These are phyloP conservation scores for Psittacula derbiana DNA, from an alignment of 2,797 vertebrate species.

Conservation along the genomic window DNA sequence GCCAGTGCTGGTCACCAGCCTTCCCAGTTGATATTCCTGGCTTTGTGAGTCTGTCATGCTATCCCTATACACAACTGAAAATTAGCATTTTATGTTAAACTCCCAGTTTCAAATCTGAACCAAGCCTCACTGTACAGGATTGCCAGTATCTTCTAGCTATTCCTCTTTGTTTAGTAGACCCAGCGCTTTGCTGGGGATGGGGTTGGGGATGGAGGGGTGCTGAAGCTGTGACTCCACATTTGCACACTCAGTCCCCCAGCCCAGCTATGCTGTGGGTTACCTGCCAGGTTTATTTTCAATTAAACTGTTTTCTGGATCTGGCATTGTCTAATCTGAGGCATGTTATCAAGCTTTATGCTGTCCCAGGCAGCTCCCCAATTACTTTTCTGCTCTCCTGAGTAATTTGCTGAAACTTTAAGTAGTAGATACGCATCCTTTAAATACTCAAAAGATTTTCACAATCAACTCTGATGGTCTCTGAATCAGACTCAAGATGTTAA, in stretches of 20 bases:
- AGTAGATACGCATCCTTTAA: neutral
- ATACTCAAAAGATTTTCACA: neutral
- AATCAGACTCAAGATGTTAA: neutral
- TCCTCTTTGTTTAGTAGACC: neutral
- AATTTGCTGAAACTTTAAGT: neutral
- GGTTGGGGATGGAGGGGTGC: neutral
- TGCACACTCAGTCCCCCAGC: neutral
- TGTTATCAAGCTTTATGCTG: neutral
- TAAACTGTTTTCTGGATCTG: neutral
- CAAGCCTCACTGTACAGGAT: fast-evolving
- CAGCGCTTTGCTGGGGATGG: neutral
- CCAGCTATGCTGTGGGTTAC: fast-evolving
- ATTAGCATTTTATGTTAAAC: neutral
- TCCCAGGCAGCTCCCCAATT: neutral
- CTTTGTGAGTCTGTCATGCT: fast-evolving
- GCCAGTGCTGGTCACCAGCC: neutral
- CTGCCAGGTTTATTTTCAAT: neutral
- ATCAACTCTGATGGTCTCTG: neutral
- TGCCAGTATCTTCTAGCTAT: neutral
- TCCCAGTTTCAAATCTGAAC: neutral
- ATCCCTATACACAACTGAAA: neutral
- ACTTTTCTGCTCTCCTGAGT: fast-evolving
- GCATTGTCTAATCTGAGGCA: neutral
- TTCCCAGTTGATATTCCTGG: fast-evolving
- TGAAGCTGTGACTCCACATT: neutral